phyloP scores from a whole-genome alignment of 2,113 vertebrate genomes.

The Rhinoptilus africanus region DNA sequence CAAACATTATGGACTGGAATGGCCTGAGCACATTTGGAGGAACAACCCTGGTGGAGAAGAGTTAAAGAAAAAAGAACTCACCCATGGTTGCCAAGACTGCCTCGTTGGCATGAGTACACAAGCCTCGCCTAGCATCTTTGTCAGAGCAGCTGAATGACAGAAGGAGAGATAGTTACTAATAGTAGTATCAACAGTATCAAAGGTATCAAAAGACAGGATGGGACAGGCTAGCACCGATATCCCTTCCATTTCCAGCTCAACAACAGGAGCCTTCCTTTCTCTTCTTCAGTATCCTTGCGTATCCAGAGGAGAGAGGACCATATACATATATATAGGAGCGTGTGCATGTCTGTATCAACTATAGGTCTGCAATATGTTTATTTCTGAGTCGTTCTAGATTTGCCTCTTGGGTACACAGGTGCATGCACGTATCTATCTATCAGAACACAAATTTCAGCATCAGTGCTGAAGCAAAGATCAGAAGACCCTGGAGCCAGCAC shows the following conservation, averaged over 20 bases:
- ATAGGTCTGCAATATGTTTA: not conserved
- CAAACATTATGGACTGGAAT: not conserved
- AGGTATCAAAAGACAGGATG: not conserved
- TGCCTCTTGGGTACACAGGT: not conserved
- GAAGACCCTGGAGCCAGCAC: not conserved
- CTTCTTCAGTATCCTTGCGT: not conserved
- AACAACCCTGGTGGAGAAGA: not conserved
- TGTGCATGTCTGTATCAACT: not conserved
- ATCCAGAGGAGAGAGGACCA: not conserved
- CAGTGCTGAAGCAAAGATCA: not conserved
- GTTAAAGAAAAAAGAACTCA: slow-evolving; percentile 35
- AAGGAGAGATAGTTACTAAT: slow-evolving; percentile 18
- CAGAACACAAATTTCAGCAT: not conserved
- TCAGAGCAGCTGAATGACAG: slow-evolving; percentile 76
- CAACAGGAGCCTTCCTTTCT: not conserved
- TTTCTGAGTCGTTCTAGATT: not conserved
- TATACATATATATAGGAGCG: not conserved
- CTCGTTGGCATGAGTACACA: slow-evolving; percentile 69
- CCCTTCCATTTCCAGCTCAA: not conserved
- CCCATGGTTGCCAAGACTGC: slow-evolving; percentile 77
- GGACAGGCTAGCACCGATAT: not conserved
- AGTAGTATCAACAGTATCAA: not conserved
- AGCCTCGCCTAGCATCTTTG: slow-evolving; percentile 66
- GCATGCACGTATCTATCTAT: not conserved
- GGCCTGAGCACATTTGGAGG: not conserved